phyloP scores from a whole-genome alignment of 2,797 vertebrate species.

The Balearica regulorum region DNA sequence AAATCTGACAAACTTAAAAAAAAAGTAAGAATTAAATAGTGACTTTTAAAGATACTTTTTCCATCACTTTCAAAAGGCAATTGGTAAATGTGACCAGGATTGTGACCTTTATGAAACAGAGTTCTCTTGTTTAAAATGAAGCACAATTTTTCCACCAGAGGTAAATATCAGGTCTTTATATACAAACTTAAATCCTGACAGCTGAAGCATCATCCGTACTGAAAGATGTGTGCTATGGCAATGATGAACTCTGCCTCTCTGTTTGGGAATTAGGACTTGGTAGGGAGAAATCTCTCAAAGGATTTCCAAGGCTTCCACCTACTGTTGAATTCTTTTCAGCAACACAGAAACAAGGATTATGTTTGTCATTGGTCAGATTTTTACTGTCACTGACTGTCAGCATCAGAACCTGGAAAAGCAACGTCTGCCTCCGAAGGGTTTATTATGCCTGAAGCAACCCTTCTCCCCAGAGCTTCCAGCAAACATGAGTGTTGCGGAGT shows the following conservation, averaged over 20 bases:
- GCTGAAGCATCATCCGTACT: background rate
- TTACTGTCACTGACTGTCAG: slow-evolving; percentile 9
- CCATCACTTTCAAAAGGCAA: slow-evolving; percentile 15
- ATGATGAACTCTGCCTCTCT: background rate
- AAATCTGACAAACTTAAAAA: background rate
- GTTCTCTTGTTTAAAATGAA: slow-evolving; percentile 33
- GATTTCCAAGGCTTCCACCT: slow-evolving; percentile 51
- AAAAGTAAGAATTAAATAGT: background rate
- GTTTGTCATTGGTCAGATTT: background rate
- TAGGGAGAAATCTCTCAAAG: slow-evolving; percentile 10
- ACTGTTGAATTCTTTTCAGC: slow-evolving; percentile 8
- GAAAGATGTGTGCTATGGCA: background rate
- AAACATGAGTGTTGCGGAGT: background rate
- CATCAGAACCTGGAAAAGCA: slow-evolving; percentile 13
- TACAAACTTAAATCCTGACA: slow-evolving; percentile 8
- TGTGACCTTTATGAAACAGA: slow-evolving; percentile 52
- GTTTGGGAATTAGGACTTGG: background rate
- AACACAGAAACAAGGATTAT: background rate
- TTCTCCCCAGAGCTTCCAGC: background rate
- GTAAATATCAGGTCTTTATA: slow-evolving; percentile 8
- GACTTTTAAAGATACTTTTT: slow-evolving; percentile 11
- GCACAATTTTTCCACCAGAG: slow-evolving; percentile 15
- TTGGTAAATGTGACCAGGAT: slow-evolving; percentile 22
- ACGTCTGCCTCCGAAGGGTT: background rate
- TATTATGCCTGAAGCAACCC: background rate